Percentiles rank a stretch among this genome's conserved stretches.
These are phyloP conservation scores for Trinorchestia longiramus DNA, from an alignment of 1,140 invertebrate genomes.

Conservation along the genomic window DNA sequence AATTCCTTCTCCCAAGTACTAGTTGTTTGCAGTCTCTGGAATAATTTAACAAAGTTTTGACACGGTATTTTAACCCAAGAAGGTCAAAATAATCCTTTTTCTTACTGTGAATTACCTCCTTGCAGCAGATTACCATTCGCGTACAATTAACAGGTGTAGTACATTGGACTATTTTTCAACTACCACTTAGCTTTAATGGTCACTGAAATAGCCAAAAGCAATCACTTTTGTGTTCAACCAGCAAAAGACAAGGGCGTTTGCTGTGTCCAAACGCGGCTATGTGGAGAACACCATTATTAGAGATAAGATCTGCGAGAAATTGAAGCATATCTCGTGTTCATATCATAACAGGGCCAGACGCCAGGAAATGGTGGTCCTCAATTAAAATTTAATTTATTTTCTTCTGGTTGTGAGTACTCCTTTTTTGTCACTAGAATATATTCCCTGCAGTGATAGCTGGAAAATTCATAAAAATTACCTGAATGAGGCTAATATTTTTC, in stretches of 20 bases:
- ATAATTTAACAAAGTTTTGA: not conserved
- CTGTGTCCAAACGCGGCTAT: not conserved
- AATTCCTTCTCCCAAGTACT: not conserved
- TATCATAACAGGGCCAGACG: not conserved
- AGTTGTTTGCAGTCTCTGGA: not conserved
- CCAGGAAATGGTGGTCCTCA: not conserved
- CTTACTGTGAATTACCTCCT: not conserved
- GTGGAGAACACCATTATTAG: not conserved
- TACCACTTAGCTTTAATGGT: not conserved
- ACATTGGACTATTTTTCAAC: not conserved
- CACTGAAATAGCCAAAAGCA: not conserved
- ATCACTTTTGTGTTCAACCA: not conserved
- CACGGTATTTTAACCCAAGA: not conserved
- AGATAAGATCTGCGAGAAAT: not conserved
- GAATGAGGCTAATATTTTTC: not conserved
- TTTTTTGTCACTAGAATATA: not conserved
- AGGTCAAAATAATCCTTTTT: not conserved
- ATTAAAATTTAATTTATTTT: conserved; percentile 2
- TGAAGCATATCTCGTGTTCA: not conserved
- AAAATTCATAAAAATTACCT: not conserved
- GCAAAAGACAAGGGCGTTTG: not conserved
- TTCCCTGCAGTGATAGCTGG: not conserved
- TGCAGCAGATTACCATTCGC: not conserved
- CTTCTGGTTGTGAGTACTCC: not conserved
- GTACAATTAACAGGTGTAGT: not conserved